These are phyloP conservation scores for Parnassius smintheus DNA, from an alignment of 2,888 invertebrate species.

Conservation along the genomic window DNA sequence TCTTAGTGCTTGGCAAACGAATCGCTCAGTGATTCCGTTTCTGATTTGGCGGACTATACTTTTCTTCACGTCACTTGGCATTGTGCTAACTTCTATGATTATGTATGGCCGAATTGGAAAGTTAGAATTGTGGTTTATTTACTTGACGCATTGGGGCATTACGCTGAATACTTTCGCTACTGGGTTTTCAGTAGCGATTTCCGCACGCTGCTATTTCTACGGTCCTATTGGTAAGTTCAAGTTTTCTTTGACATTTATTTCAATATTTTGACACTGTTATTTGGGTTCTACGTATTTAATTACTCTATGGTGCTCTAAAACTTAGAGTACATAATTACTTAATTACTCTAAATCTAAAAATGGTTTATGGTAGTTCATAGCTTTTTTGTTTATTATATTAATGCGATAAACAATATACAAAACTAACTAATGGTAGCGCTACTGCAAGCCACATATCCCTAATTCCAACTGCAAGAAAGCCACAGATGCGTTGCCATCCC, in stretches of 20 bases:
- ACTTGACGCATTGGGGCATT: conserved; percentile 80
- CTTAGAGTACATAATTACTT: too few relatives aligned
- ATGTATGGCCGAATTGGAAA: conserved; percentile 50
- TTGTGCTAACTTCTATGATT: conserved; percentile 55
- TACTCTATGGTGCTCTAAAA: too few relatives aligned
- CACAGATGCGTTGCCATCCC: too few relatives aligned
- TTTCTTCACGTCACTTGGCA: conserved; percentile 55
- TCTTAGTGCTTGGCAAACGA: conserved; percentile 68
- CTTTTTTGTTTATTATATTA: too few relatives aligned
- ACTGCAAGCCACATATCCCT: too few relatives aligned
- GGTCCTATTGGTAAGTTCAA: conserved; percentile 68
- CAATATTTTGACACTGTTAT: too few relatives aligned
- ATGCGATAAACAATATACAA: too few relatives aligned
- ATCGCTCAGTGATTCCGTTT: conserved; percentile 61
- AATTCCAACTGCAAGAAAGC: too few relatives aligned
- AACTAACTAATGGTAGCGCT: too few relatives aligned
- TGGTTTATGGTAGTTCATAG: too few relatives aligned
- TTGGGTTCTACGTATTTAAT: too few relatives aligned
- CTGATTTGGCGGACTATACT: conserved; percentile 61
- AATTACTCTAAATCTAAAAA: too few relatives aligned
- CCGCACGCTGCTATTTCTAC: conserved; percentile 57
- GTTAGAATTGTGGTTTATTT: conserved; percentile 71
- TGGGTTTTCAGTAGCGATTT: conserved; percentile 59
- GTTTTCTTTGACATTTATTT: background rate
- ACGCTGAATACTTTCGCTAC: conserved; percentile 53